These are phyloP conservation scores for Escarpia spicata DNA, from an alignment of 2,888 invertebrate species.

Conservation along the genomic window DNA sequence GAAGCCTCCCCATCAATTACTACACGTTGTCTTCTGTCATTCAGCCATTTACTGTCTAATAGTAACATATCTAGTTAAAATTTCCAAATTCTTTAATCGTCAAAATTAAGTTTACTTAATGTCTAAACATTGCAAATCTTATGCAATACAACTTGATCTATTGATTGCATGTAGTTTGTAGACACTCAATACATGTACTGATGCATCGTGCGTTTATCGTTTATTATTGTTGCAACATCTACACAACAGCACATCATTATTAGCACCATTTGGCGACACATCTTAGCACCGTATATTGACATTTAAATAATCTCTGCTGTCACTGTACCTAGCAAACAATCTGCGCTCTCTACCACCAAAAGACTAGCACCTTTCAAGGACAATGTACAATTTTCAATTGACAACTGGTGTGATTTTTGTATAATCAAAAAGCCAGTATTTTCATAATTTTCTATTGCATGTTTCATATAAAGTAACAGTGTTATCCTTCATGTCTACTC, in stretches of 20 bases:
- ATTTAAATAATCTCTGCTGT: not conserved
- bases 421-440: too few relatives aligned
- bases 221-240: not conserved
- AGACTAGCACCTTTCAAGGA: not conserved
- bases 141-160: not conserved
- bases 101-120: not conserved
- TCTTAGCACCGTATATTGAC: not conserved
- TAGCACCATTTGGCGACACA: not conserved
- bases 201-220: too few relatives aligned
- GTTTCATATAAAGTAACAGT: too few relatives aligned
- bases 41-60: too few relatives aligned
- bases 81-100: not conserved
- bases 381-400: too few relatives aligned
- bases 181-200: not conserved
- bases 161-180: too few relatives aligned
- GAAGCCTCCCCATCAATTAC: too few relatives aligned
- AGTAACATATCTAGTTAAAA: too few relatives aligned
- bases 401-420: too few relatives aligned
- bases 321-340: not conserved
- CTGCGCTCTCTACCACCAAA: not conserved
- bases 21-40: too few relatives aligned
- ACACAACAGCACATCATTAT: not conserved
- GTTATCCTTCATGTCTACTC: too few relatives aligned
- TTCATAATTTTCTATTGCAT: too few relatives aligned
- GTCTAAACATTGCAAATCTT: not conserved